Evolutionary conservation across 2,113 vertebrate genomes (phyloP).

Genomic region (Zosterops hypoxanthus): DNA sequence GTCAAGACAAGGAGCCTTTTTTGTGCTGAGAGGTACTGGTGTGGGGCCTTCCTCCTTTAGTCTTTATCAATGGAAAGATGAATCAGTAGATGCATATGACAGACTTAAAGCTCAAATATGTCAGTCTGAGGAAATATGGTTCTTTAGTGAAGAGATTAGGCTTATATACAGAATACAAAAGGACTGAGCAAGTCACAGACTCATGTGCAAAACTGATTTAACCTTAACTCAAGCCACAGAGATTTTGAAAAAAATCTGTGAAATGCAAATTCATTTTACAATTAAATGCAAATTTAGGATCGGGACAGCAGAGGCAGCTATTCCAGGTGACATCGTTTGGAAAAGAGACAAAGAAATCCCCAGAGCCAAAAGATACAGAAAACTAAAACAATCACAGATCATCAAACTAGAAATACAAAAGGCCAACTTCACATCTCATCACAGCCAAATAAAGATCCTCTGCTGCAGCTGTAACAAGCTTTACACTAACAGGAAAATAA

Average conservation of each 20-base stretch:
- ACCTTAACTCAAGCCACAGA: conserved; percentile 19
- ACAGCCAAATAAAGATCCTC: neutral
- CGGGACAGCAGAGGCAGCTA: neutral
- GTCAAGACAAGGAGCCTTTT: neutral
- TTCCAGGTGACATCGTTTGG: neutral
- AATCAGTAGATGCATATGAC: neutral
- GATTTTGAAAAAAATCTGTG: neutral
- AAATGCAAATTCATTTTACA: conserved; percentile 40
- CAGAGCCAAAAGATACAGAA: neutral
- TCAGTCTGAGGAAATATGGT: neutral
- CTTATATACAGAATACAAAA: conserved; percentile 7
- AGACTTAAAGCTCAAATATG: neutral
- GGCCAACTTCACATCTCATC: neutral
- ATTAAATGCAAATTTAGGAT: conserved; percentile 35
- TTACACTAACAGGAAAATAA: neutral
- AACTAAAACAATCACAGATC: neutral
- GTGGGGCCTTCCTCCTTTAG: neutral
- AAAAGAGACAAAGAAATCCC: neutral
- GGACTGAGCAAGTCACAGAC: neutral
- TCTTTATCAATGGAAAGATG: conserved; percentile 9
- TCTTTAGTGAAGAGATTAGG: conserved; percentile 8
- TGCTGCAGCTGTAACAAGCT: neutral
- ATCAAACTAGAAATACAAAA: neutral
- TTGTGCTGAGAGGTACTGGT: neutral
- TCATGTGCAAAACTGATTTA: conserved; percentile 10